Evolutionary conservation across 1,140 invertebrate species (phyloP).

Genomic region (Galleria mellonella): DNA sequence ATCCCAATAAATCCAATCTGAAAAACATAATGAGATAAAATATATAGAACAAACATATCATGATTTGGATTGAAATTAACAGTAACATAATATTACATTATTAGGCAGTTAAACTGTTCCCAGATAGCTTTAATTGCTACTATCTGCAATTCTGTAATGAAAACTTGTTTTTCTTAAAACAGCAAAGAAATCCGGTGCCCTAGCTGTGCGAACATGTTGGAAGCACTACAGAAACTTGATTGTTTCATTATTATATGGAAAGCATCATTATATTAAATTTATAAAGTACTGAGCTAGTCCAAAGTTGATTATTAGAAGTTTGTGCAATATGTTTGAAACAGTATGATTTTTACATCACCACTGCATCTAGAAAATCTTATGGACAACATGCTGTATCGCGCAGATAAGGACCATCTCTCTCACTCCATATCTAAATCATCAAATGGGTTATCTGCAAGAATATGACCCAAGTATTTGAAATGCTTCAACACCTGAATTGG

Average conservation of each 20-base stretch:
- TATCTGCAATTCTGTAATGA: too few species aligned
- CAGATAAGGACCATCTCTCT: conserved; percentile 1
- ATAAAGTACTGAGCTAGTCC: neutral
- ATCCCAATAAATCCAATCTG: conserved; percentile 62
- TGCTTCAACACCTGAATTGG: neutral
- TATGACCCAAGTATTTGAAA: neutral
- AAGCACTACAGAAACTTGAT: neutral
- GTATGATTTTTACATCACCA: neutral
- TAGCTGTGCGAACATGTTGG: neutral
- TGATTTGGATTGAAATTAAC: neutral
- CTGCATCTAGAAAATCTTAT: conserved; percentile 2
- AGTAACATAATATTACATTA: too few species aligned
- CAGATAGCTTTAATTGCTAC: too few species aligned
- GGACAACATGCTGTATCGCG: conserved; percentile 3
- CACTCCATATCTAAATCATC: conserved; percentile 1
- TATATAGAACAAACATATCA: neutral
- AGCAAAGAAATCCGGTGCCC: neutral
- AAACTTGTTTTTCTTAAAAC: too few species aligned
- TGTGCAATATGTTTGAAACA: conserved; percentile 1
- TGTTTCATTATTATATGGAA: neutral
- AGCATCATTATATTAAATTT: neutral
- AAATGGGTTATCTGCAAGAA: neutral
- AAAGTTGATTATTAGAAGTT: conserved; percentile 2
- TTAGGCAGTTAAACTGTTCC: too few species aligned
- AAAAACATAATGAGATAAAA: conserved; percentile 6